phyloP scores from a whole-genome alignment of 2,888 invertebrate species.

The Cybosia mesomella region DNA sequence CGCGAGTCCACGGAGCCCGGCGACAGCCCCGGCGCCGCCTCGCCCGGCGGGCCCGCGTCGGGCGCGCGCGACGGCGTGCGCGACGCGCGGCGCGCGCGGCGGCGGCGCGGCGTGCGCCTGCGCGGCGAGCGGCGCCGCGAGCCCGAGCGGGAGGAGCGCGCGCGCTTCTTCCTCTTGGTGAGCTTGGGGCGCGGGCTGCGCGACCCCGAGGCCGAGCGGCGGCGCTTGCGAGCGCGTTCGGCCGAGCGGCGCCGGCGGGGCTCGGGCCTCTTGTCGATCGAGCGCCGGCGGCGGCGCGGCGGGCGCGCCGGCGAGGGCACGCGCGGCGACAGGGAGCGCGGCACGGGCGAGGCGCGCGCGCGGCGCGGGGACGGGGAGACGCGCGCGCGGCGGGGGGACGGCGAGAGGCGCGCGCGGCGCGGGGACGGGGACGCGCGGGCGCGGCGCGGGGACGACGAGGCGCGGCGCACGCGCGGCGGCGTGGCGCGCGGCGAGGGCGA shows the following conservation, averaged over 20 bases:
- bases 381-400: slow-evolving; percentile 47
- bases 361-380: slow-evolving; percentile 51
- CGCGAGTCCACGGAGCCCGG: slow-evolving; percentile 51
- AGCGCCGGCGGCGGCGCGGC: slow-evolving; percentile 59
- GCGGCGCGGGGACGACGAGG: slow-evolving; percentile 64
- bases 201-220: slow-evolving; percentile 56
- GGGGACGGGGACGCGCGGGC: slow-evolving; percentile 37
- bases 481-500: slow-evolving; percentile 33
- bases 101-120: slow-evolving; percentile 48
- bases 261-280: slow-evolving; percentile 51
- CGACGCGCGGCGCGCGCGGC: slow-evolving; percentile 46
- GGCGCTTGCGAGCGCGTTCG: slow-evolving; percentile 60
- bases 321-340: slow-evolving; percentile 52
- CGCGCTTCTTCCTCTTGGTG: slow-evolving; percentile 70
- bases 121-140: slow-evolving; percentile 58
- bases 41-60: slow-evolving; percentile 61
- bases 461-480: slow-evolving; percentile 49
- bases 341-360: slow-evolving; percentile 54
- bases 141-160: slow-evolving; percentile 57
- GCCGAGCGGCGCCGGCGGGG: slow-evolving; percentile 60
- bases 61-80: slow-evolving; percentile 55
- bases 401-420: slow-evolving; percentile 21
- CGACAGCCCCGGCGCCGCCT: slow-evolving; percentile 56
- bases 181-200: slow-evolving; percentile 60
- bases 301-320: slow-evolving; percentile 46